These are phyloP conservation scores for Latrodectus elegans DNA, from an alignment of 2,888 invertebrate genomes.

Conservation along the genomic window DNA sequence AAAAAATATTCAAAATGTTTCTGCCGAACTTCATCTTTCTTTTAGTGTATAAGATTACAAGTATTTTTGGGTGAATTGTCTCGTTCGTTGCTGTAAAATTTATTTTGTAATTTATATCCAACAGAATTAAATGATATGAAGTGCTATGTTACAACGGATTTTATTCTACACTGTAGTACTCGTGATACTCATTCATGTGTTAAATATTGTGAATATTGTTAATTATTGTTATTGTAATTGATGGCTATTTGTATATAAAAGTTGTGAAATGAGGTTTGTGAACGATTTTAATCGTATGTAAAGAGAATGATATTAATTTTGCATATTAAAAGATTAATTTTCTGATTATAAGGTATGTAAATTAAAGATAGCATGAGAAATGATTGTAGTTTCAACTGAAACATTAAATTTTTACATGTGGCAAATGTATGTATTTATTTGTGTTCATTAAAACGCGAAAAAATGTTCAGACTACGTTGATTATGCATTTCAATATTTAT, in stretches of 20 bases:
- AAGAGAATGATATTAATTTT: constrained; percentile 6
- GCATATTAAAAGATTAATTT: not conserved
- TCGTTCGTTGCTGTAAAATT: no score
- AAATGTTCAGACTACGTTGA: no score
- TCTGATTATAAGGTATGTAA: not conserved
- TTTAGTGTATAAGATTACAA: no score
- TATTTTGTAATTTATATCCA: no score
- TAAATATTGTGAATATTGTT: constrained; percentile 52
- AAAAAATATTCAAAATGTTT: no score
- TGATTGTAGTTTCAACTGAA: constrained; percentile 55
- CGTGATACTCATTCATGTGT: constrained; percentile 40
- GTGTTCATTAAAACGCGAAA: no score
- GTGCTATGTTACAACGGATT: not conserved
- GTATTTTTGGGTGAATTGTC: no score
- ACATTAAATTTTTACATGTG: constrained; percentile 65
- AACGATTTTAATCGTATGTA: constrained; percentile 15
- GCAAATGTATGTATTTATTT: no score
- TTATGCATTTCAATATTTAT: no score
- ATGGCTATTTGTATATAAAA: constrained; percentile 40
- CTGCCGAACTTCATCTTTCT: no score
- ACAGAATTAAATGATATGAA: no score
- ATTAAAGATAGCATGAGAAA: not conserved
- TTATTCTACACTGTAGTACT: constrained; percentile 23
- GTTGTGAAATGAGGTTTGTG: constrained; percentile 2
- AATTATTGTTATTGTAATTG: constrained; percentile 22